Conservation (phyloP, 1,140 invertebrate genomes). For the Lamellibrachia luymesi region DNA sequence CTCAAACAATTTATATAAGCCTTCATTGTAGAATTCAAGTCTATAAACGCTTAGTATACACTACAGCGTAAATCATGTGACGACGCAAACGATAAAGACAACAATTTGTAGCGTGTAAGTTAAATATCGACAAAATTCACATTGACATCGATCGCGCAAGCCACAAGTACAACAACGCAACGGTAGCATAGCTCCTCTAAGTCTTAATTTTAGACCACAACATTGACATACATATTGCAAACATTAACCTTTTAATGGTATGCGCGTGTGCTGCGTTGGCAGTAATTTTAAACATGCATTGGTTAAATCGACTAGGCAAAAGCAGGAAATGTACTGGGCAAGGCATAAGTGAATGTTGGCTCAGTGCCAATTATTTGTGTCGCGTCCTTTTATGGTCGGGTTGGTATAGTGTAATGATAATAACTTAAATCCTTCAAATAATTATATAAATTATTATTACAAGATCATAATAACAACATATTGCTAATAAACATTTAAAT, state of each 20-base stretch:
- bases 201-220: neutral
- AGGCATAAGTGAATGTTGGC: neutral
- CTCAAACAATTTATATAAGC: neutral
- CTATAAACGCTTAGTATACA: neutral
- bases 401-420: neutral
- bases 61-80: neutral
- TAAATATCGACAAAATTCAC: neutral
- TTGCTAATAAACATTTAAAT: neutral
- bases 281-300: neutral
- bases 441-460: neutral
- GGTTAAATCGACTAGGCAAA: no score
- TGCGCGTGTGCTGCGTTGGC: neutral
- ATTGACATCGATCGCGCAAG: neutral
- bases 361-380: neutral
- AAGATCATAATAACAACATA: neutral
- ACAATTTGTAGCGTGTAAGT: neutral
- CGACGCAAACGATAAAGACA: neutral
- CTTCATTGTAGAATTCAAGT: neutral
- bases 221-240: neutral
- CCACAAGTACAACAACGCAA: neutral
- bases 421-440: neutral
- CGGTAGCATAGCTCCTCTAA: neutral
- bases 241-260: neutral
- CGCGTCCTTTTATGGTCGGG: neutral
- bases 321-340: neutral